A percentile compares a stretch with the other conserved stretches of the same genome.
Evolutionary conservation across 2,888 invertebrate genomes (phyloP).

Genomic region (Nephrotoma guestfalica): DNA sequence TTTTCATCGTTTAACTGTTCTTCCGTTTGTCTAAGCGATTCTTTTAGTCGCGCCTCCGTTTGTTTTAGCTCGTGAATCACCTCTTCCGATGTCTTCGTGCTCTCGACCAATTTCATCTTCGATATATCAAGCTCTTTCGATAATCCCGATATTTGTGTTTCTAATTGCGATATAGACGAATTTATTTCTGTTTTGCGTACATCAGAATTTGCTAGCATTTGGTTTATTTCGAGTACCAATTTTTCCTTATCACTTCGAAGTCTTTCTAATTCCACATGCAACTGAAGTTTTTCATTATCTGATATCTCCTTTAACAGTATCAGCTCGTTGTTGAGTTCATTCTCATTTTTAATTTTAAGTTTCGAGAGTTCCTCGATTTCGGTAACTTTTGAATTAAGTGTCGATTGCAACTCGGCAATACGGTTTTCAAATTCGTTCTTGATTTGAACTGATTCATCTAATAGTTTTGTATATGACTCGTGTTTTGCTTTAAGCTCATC

Average conservation of each 20-base stretch:
- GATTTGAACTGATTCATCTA: constrained; percentile 27
- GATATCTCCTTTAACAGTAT: constrained; percentile 8
- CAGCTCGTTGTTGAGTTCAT: constrained; percentile 11
- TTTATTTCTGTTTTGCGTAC: constrained; percentile 5
- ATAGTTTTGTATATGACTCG: constrained; percentile 34
- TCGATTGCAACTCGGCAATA: constrained; percentile 11
- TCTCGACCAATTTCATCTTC: neutral
- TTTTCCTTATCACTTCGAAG: constrained; percentile 6
- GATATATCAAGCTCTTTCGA: neutral
- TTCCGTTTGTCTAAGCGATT: neutral
- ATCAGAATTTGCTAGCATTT: neutral
- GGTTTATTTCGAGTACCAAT: neutral
- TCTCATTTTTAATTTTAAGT: constrained; percentile 21
- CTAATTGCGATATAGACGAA: constrained; percentile 6
- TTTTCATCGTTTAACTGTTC: neutral
- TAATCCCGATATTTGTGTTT: constrained; percentile 6
- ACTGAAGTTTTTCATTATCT: neutral
- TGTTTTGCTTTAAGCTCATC: constrained; percentile 16
- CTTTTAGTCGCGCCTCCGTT: constrained; percentile 5
- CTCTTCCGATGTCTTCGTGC: neutral
- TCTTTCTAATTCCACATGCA: neutral
- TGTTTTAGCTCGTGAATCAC: neutral
- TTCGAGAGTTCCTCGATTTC: constrained; percentile 18
- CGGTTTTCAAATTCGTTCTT: neutral
- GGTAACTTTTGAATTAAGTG: neutral